Percentiles rank a stretch among this genome's conserved stretches.
Conservation (phyloP, 2,888 invertebrate genomes). For the Trachelus iudaicus region DNA sequence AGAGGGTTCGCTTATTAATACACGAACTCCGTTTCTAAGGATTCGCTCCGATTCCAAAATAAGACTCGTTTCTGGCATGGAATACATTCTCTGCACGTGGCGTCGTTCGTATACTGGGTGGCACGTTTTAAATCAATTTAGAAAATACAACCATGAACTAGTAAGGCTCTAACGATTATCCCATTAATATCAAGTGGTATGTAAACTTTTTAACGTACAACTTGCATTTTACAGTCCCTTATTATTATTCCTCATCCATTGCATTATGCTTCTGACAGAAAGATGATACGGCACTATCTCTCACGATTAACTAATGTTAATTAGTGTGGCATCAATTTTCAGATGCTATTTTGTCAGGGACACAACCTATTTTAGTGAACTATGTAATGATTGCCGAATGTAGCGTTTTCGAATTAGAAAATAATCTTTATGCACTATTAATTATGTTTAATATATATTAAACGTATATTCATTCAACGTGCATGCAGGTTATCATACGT, state of each 20-base stretch:
- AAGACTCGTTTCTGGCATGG: background rate
- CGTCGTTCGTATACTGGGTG: background rate
- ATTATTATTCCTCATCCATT: background rate
- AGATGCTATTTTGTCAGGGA: background rate
- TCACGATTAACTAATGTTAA: background rate
- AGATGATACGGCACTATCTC: background rate
- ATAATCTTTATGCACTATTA: background rate
- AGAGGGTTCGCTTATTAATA: conserved; percentile 1
- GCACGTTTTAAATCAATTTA: background rate
- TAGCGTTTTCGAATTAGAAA: background rate
- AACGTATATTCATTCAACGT: background rate
- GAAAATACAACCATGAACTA: background rate
- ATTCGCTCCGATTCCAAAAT: background rate
- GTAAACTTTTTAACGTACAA: background rate
- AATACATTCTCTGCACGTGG: background rate
- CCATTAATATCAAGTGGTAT: background rate
- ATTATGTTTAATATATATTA: background rate
- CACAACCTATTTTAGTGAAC: background rate
- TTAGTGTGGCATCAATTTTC: background rate
- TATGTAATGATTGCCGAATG: background rate
- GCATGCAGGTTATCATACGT: background rate
- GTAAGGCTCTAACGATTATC: background rate
- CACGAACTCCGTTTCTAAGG: background rate
- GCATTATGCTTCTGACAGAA: background rate
- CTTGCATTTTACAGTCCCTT: background rate